Conservation (phyloP, 1,140 invertebrate genomes). For the Globodera ellingtonae region DNA sequence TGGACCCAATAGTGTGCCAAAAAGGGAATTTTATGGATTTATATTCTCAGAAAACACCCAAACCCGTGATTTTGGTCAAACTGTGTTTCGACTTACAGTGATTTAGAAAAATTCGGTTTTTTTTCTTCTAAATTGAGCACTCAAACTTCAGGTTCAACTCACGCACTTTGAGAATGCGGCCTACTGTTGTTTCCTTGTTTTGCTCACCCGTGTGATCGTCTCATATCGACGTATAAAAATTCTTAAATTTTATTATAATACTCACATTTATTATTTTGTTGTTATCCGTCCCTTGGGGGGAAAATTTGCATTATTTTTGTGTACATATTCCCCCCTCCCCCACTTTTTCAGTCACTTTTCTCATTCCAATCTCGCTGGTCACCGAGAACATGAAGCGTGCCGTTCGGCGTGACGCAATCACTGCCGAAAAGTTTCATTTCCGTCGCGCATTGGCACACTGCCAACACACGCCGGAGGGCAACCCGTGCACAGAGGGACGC, state of each 20-base stretch:
- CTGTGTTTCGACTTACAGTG: not conserved
- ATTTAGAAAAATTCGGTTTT: not conserved
- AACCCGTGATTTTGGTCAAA: no score
- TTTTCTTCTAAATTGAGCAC: not conserved
- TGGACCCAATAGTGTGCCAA: no score
- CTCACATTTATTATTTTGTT: no score
- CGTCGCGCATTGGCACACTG: constrained; percentile 51
- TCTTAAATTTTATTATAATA: no score
- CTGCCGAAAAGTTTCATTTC: constrained; percentile 80
- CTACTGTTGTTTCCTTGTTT: constrained; percentile 94
- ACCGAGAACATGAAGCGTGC: constrained; percentile 96
- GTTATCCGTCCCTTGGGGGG: no score
- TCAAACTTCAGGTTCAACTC: constrained; percentile 72
- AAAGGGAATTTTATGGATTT: no score
- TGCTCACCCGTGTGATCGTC: constrained; percentile 92
- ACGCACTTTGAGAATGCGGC: constrained; percentile 99
- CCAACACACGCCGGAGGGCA: constrained; percentile 62
- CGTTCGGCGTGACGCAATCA: constrained; percentile 78
- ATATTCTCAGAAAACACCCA: no score
- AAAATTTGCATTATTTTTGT: no score
- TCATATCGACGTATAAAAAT: constrained; percentile 77
- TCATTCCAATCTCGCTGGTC: constrained; percentile 97
- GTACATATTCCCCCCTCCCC: no score
- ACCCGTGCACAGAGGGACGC: constrained; percentile 41
- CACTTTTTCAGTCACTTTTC: constrained; percentile 76